Evolutionary conservation across 2,113 vertebrate species (phyloP), one percentile per base, ranked within the genome.

Genomic region (Dolichotis patagonum): DNA sequence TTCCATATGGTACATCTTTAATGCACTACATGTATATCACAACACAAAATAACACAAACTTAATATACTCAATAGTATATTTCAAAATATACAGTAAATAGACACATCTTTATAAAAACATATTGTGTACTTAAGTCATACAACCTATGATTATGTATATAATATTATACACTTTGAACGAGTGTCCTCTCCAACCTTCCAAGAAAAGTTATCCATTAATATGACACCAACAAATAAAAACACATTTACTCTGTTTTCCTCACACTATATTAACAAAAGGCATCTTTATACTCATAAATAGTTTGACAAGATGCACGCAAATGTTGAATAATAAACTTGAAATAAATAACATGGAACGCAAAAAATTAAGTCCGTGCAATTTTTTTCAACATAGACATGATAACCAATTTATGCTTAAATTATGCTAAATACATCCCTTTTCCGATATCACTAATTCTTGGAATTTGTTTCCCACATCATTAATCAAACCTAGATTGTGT

Each of bases 221-320:
- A 93, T 56, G n/a, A 22, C 3, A 90, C 11, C 22, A 82, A 62
- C 19, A 52, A 95, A 90, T 46, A 91, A 91, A 93, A 95, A 94
- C 35, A 6, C 43, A 32, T 94, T 77, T 82, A 78, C 16, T 93
- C 41, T 10, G 67, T 49, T 78, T 81, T 95, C 91, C 12, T 92
- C 77, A 69, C 30, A 67, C 17, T 84, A 58, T 43, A 92, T 78
- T 90, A 96, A n/a, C 43, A 88, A 95, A 41, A 60, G 22, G 41
- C 17, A 88, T 90, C 89, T 96, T 83, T 95, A 62, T 96, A 54
- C 8, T 88, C 58, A 94, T 9, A 96, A 65, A 85, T 43, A 91
- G 85, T 94, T 97, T 95, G 32, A 95, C 62, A 96, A 17, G 35
- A 56, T 62, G 4, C 6, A 93, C 38, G 7, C 28, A 32, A 69